A percentile compares a stretch with the other conserved stretches of the same genome.
These are phyloP conservation scores for Rhynchomys soricoides DNA, from an alignment of 2,113 vertebrate species.

Conservation along the genomic window DNA sequence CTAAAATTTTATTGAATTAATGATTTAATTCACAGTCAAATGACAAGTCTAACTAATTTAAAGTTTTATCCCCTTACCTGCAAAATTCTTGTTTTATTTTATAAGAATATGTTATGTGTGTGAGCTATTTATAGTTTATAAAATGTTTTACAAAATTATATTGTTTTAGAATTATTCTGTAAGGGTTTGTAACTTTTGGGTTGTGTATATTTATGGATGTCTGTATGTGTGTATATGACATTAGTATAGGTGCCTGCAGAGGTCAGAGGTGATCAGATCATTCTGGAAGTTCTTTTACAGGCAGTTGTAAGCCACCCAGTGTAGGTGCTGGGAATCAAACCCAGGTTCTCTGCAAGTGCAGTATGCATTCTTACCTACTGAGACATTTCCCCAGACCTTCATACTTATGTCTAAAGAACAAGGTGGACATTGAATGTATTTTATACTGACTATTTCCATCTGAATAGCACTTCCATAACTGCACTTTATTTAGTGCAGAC, in stretches of 20 bases:
- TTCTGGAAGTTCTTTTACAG: neutral
- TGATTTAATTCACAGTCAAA: constrained; percentile 20
- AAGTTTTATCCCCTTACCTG: neutral
- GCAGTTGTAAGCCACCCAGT: neutral
- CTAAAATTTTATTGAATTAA: neutral
- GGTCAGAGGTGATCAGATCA: neutral
- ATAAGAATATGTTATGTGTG: neutral
- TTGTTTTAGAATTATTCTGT: neutral
- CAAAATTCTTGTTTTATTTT: neutral
- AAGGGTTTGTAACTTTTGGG: neutral
- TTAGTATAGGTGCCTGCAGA: neutral
- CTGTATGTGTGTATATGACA: neutral
- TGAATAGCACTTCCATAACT: neutral
- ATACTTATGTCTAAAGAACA: neutral
- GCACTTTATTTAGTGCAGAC: neutral
- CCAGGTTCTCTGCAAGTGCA: neutral
- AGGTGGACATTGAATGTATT: neutral
- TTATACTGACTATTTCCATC: neutral
- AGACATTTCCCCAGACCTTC: neutral
- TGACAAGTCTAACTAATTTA: neutral
- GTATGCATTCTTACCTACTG: neutral
- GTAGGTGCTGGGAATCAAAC: neutral
- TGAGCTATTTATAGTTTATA: neutral
- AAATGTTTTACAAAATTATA: neutral
- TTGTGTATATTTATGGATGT: neutral